phyloP scores from a whole-genome alignment of 2,888 invertebrate species.

The Hipparchia sbordonii region DNA sequence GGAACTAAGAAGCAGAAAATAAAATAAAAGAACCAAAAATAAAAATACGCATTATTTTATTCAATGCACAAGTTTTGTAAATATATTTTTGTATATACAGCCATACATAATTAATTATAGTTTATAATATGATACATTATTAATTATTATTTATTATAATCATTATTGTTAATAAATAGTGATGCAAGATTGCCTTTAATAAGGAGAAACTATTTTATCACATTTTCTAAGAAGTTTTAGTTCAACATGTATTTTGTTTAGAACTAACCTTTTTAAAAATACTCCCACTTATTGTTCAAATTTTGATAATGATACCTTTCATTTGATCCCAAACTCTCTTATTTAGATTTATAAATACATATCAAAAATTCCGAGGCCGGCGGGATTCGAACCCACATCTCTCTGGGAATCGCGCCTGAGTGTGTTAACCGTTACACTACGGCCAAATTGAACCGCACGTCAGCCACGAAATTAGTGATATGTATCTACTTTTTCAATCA shows the following conservation, averaged over 20 bases:
- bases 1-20: not conserved
- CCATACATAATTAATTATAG: not conserved
- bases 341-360: too few species aligned
- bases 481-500: too few species aligned
- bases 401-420: too few species aligned
- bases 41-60: conserved; percentile 28
- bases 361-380: too few species aligned
- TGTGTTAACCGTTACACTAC: too few species aligned
- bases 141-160: not conserved
- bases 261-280: not conserved
- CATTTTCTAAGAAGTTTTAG: not conserved
- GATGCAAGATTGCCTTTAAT: not conserved
- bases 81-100: conserved; percentile 12
- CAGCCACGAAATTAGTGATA: too few species aligned
- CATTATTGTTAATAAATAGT: not conserved
- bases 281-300: not conserved
- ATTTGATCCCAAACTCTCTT: too few species aligned
- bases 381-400: too few species aligned
- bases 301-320: too few species aligned
- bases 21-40: conserved; percentile 26
- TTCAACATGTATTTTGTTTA: too few species aligned
- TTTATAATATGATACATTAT: not conserved
- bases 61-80: conserved; percentile 27
- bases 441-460: too few species aligned
- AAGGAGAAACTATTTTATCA: conserved; percentile 1